Conservation (phyloP, 2,888 invertebrate genomes). For the Drosophila aldrichi region DNA sequence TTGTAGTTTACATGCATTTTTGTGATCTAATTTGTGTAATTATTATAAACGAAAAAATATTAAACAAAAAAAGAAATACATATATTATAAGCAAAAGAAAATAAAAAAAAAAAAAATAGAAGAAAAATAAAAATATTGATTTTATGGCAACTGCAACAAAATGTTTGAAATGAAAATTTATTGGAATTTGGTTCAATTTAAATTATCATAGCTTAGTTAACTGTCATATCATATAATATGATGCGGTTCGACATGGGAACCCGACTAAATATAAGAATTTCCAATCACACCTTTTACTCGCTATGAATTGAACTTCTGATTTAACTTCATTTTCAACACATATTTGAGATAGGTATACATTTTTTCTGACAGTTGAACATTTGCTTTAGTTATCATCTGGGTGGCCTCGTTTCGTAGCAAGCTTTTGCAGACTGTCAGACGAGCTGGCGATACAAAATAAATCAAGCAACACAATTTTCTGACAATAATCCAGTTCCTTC, state of each 20-base stretch:
- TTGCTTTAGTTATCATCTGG: slow-evolving; percentile 9
- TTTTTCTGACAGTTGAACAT: slow-evolving; percentile 15
- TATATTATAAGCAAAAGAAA: slow-evolving; percentile 54
- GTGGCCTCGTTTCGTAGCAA: slow-evolving; percentile 25
- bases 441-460: slow-evolving; percentile 27
- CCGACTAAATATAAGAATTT: neutral
- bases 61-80: slow-evolving; percentile 37
- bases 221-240: neutral
- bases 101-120: slow-evolving; percentile 50
- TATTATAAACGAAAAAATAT: slow-evolving; percentile 69
- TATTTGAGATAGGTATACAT: neutral
- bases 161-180: slow-evolving; percentile 52
- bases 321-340: neutral
- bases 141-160: slow-evolving; percentile 66
- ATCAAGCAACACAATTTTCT: slow-evolving; percentile 49
- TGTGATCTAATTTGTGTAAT: slow-evolving; percentile 83
- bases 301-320: too few species aligned
- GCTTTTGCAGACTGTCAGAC: slow-evolving; percentile 36
- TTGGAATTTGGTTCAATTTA: too few species aligned
- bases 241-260: neutral
- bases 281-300: neutral
- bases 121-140: slow-evolving; percentile 60
- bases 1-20: slow-evolving; percentile 83
- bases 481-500: slow-evolving; percentile 53
- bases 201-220: neutral